Percentiles rank a stretch among this genome's conserved stretches.
Evolutionary conservation across 2,888 invertebrate species (phyloP).

Genomic region (Parascotia fuliginaria): DNA sequence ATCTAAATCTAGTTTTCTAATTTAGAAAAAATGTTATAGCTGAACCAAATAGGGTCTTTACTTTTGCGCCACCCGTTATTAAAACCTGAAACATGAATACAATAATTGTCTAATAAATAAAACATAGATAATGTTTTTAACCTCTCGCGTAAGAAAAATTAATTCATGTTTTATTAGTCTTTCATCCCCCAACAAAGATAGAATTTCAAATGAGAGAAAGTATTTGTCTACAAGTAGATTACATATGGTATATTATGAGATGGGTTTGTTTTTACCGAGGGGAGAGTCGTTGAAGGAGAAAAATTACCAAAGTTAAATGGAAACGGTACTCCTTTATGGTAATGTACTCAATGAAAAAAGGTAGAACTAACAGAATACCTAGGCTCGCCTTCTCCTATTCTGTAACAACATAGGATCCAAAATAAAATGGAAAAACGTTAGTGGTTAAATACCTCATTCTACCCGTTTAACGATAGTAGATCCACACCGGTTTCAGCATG

Average conservation of each 20-base stretch:
- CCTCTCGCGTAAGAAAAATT: slow-evolving; percentile 7
- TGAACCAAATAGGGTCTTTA: too few relatives aligned
- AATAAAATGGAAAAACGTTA: too few relatives aligned
- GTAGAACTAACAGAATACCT: too few relatives aligned
- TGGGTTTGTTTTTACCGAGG: background rate
- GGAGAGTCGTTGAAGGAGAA: background rate
- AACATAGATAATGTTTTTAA: slow-evolving; percentile 22
- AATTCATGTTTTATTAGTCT: slow-evolving; percentile 12
- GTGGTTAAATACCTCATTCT: too few relatives aligned
- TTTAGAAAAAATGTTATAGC: too few relatives aligned
- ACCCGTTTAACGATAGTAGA: too few relatives aligned
- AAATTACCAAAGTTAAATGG: background rate
- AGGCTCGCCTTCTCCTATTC: too few relatives aligned
- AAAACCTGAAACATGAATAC: too few relatives aligned
- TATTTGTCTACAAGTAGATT: slow-evolving; percentile 19
- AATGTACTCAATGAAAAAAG: background rate
- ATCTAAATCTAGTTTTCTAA: too few relatives aligned
- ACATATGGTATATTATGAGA: slow-evolving; percentile 11
- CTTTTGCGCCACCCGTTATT: too few relatives aligned
- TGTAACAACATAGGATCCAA: too few relatives aligned
- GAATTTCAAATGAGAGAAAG: slow-evolving; percentile 28
- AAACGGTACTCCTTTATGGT: background rate
- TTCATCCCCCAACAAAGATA: slow-evolving; percentile 10
- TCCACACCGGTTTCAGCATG: too few relatives aligned
- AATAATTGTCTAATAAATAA: background rate